phyloP scores from a whole-genome alignment of 1,140 invertebrate genomes.

The Venustaconcha ellipsiformis region DNA sequence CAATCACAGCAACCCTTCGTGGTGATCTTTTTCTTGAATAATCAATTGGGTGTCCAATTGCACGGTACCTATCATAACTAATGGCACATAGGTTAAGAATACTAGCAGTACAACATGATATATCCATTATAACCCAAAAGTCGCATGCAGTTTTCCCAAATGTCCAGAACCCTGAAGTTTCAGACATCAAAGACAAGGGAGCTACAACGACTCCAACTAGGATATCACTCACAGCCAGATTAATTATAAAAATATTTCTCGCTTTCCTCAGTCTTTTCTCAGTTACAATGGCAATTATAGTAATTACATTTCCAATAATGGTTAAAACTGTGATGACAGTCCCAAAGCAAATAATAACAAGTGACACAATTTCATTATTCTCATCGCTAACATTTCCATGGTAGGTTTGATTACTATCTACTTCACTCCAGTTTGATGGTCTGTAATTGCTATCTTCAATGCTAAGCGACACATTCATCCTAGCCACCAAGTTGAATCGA shows the following conservation, averaged over 20 bases:
- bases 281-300: conserved; percentile 21
- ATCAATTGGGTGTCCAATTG: conserved; percentile 70
- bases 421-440: too few species aligned
- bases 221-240: conserved; percentile 91
- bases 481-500: too few species aligned
- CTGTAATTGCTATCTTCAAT: too few species aligned
- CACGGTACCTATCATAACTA: conserved; percentile 71
- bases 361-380: too few species aligned
- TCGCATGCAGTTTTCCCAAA: conserved; percentile 67
- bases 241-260: conserved; percentile 95
- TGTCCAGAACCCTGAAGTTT: conserved; percentile 60
- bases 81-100: conserved; percentile 73
- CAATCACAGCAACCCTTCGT: conserved; percentile 86
- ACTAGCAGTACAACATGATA: conserved; percentile 71
- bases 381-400: too few species aligned
- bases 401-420: too few species aligned
- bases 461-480: too few species aligned
- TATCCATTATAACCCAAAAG: conserved; percentile 71
- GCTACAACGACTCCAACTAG: conserved; percentile 77
- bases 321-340: conserved; percentile 15
- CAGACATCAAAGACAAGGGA: conserved; percentile 49
- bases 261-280: conserved; percentile 79
- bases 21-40: conserved; percentile 84
- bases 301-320: conserved; percentile 25
- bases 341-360: background rate